Base-by-base conservation (phyloP, 1,140 invertebrate genomes). In the Streblospio benedicti region DNA sequence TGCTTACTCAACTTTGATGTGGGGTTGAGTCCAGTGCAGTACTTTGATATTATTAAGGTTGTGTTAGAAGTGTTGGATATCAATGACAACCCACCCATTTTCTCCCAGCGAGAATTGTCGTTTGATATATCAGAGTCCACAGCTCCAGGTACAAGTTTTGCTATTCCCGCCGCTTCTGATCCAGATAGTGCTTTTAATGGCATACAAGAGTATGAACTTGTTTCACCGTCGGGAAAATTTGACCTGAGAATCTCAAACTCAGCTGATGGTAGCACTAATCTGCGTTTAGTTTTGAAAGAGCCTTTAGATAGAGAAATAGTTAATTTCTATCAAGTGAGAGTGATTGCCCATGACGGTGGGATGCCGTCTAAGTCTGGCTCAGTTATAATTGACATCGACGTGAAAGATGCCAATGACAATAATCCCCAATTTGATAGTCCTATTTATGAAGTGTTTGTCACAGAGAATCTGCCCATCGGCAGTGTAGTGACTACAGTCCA, bases 61-160 rank as follows among this genome's bases (percentile, higher is more conserved):
- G 65, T 67, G 30, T 59, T 77, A 1, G 61, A 66, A 2, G 52
- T 77, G 5, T 57, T 70, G 0, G 93, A 96, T 74, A 90, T 89
- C 6, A 97, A 97, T 75, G 94, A 97, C 81, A 96, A 96, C 75
- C 84, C 89, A 2, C 93, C 93, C 0, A 78, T 83, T 9, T 96
- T 96, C 76, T 69, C 18, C 57, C 62, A 9, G 51, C 59, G 27
- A 57, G 69, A 0, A 14, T 4, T 63, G 9, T 18, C 60, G 59
- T 6, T 54, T 74, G 4, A 60, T 52, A 69, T 75, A 6, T 60
- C 69, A 4, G 75, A 87, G 85, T 67, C 68, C 9, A 66, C 68
- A 6, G 59, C 63, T 18, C 63, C 72, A 0, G 65, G 63, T 0
- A 80, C 86, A 28, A 88, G 91, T 76, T 86, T 89, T 0, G 79